Base-by-base conservation (phyloP, 2,113 vertebrate species). In the Corythornis vintsioides region DNA sequence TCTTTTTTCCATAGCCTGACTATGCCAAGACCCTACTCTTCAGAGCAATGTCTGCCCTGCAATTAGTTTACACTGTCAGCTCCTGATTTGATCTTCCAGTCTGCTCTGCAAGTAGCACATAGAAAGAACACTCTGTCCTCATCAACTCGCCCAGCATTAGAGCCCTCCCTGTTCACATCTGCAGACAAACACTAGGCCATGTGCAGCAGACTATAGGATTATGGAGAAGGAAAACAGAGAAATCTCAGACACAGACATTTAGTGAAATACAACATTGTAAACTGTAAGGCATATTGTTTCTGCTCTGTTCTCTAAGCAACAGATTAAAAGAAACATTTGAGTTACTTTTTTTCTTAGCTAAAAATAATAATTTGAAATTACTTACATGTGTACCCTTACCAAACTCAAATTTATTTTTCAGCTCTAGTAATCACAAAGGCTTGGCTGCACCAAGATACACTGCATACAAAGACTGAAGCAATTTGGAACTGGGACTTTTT, bases 1-100 rank as follows among this genome's bases (percentile, higher is more conserved):
- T 73, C 10, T 16, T 67, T 13, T 73, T 81, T 61, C 76, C 40
- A 24, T 18, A 84, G 12, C 11, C 8, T 77, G 20, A 40, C 24
- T 65, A 33, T 8, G 7, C 6, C n/a, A 60, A 60, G 28, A 26
- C 31, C 14, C 8, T 43, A 33, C 7, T n/a, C 14, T 55, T 86
- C 17, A 79, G 42, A 63, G 4, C 0, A 18, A 15, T 19, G 13
- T 75, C 13, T 43, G 11, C 20, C 24, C 5, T 2, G 3, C 13
- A 73, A 3, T 3, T 26, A 48, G 48, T 76, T 72, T 59, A 21
- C 1, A 0, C 3, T 69, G 14, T 48, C 17, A 11, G 15, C 3
- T 63, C 10, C 22, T 63, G 22, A 35, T 48, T 12, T 80, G 5
- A 31, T 31, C 38, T 50, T 48, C 8, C 48, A 72, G 17, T 11